A percentile compares a stretch with the other conserved stretches of the same genome.
These are phyloP conservation scores for Notolabrus celidotus DNA, from an alignment of 2,797 vertebrate genomes.

Conservation along the genomic window DNA sequence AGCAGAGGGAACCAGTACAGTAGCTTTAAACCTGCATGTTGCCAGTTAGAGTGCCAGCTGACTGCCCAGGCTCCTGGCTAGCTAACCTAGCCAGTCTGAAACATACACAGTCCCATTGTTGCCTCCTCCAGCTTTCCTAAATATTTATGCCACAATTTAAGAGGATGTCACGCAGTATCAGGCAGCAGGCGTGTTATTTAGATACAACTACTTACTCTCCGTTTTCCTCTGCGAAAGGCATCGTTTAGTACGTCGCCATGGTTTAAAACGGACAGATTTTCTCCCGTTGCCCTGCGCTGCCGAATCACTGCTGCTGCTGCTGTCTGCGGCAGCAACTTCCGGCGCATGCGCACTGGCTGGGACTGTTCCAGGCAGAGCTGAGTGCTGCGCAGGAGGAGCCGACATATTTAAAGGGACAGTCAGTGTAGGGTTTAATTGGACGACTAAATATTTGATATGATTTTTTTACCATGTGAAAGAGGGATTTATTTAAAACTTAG, in stretches of 20 bases:
- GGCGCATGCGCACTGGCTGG: slow-evolving; percentile 81
- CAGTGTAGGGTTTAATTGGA: slow-evolving; percentile 1
- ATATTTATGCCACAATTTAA: slow-evolving; percentile 45
- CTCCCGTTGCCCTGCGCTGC: slow-evolving; percentile 81
- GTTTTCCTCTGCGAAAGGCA: slow-evolving; percentile 80
- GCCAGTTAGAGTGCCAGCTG: slow-evolving; percentile 73
- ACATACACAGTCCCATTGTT: slow-evolving; percentile 85
- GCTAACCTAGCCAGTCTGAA: slow-evolving; percentile 75
- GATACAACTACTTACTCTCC: slow-evolving; percentile 84
- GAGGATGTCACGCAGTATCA: slow-evolving; percentile 42
- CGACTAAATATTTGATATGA: fast-evolving
- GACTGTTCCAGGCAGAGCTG: slow-evolving; percentile 62
- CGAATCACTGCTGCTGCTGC: slow-evolving; percentile 89
- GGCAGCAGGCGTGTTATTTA: slow-evolving; percentile 28
- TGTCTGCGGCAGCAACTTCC: slow-evolving; percentile 89
- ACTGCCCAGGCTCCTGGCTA: slow-evolving; percentile 74
- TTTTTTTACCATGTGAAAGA: not conserved
- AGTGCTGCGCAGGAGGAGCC: slow-evolving; percentile 51
- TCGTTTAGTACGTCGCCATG: slow-evolving; percentile 84
- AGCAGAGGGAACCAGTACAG: slow-evolving; percentile 26
- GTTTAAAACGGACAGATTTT: slow-evolving; percentile 81
- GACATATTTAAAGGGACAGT: slow-evolving; percentile 73
- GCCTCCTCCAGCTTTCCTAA: slow-evolving; percentile 71
- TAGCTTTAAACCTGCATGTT: slow-evolving; percentile 55
- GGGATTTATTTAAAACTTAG: not conserved